Percentiles rank a stretch among this genome's conserved stretches.
Evolutionary conservation across 2,797 vertebrate genomes (phyloP).

Genomic region (Typhlichthys eigenmanni): DNA sequence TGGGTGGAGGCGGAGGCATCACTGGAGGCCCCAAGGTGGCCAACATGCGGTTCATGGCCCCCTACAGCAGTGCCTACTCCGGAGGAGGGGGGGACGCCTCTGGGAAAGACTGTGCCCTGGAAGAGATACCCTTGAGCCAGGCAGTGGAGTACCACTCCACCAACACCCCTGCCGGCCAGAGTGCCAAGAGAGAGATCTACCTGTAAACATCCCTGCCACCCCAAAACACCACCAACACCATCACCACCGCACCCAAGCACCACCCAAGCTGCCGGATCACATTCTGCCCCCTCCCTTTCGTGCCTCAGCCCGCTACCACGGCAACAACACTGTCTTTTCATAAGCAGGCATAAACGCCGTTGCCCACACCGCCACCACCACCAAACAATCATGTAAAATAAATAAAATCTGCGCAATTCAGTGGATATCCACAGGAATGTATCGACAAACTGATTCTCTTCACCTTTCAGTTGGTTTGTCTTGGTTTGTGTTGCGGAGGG

Average conservation of each 20-base stretch:
- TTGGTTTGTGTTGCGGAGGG: too few relatives aligned
- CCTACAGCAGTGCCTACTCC: conserved; percentile 96
- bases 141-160: conserved; percentile 90
- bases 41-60: conserved; percentile 95
- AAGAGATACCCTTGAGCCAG: conserved; percentile 97
- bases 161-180: conserved; percentile 89
- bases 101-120: conserved; percentile 92
- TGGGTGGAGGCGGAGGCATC: conserved; percentile 69
- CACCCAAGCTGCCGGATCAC: not conserved
- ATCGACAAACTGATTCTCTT: too few relatives aligned
- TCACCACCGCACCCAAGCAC: conserved; percentile 25
- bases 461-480: too few relatives aligned
- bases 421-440: too few relatives aligned
- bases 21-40: conserved; percentile 89
- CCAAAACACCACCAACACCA: not conserved
- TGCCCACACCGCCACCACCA: conserved; percentile 15
- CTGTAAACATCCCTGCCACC: conserved; percentile 81
- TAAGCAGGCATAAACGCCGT: conserved; percentile 38
- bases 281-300: conserved; percentile 17
- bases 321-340: conserved; percentile 77
- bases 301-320: conserved; percentile 70
- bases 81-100: conserved; percentile 87
- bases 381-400: conserved; percentile 19
- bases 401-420: not conserved
- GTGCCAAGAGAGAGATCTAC: conserved; percentile 97